phyloP scores from a whole-genome alignment of 2,888 invertebrate genomes.

The Ypsolopha sequella region DNA sequence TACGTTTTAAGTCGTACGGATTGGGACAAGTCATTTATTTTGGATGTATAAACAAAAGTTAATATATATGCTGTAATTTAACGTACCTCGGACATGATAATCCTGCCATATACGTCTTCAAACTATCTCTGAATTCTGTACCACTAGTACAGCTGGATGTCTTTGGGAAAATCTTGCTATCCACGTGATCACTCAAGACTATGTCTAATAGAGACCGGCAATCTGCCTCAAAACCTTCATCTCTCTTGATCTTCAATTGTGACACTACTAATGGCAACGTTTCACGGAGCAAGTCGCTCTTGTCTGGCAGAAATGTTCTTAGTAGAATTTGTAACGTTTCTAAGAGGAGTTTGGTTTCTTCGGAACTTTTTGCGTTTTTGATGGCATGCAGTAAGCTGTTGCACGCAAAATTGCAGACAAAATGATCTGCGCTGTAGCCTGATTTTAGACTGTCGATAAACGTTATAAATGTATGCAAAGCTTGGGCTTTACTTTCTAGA shows the following conservation, averaged over 20 bases:
- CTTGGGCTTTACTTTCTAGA: slow-evolving; percentile 61
- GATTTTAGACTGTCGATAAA: slow-evolving; percentile 56
- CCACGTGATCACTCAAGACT: slow-evolving; percentile 43
- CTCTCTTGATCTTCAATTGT: slow-evolving; percentile 55
- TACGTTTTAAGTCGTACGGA: too few relatives aligned
- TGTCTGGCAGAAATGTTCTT: slow-evolving; percentile 42
- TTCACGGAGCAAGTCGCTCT: slow-evolving; percentile 45
- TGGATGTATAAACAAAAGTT: not conserved
- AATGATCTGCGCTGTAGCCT: slow-evolving; percentile 55
- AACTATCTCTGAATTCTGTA: slow-evolving; percentile 28
- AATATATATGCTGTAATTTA: not conserved
- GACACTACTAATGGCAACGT: slow-evolving; percentile 65
- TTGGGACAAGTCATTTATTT: too few relatives aligned
- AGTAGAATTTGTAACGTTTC: slow-evolving; percentile 56
- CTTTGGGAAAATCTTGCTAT: slow-evolving; percentile 24
- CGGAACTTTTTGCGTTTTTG: slow-evolving; percentile 33
- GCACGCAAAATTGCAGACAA: slow-evolving; percentile 68
- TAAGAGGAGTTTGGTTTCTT: slow-evolving; percentile 32
- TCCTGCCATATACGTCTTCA: slow-evolving; percentile 30
- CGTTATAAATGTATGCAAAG: slow-evolving; percentile 68
- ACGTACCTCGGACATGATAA: slow-evolving; percentile 43
- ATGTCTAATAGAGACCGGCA: slow-evolving; percentile 55
- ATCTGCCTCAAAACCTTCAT: slow-evolving; percentile 30
- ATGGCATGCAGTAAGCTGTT: slow-evolving; percentile 65
- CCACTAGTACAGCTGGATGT: slow-evolving; percentile 19